Evolutionary conservation across 2,113 vertebrate species (phyloP), one percentile per base, ranked within the genome.

Genomic region (Leucopsar rothschildi): DNA sequence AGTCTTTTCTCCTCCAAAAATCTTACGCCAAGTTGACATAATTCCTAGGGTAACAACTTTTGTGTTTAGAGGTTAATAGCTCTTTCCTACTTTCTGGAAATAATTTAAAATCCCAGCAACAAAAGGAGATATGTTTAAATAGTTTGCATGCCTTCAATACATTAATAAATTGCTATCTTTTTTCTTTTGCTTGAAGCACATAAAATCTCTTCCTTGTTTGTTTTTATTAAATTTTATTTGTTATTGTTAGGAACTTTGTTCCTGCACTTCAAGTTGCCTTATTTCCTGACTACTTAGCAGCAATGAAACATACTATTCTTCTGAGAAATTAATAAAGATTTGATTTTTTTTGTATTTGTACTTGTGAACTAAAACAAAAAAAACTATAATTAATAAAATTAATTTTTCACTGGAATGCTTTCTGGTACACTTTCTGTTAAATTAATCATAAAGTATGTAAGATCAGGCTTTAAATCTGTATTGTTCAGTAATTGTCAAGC

Each of bases 41-140:
- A 92, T 78, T 88, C 83, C 66, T 86, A 47, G 3, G 2, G 12
- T 53, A 96, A 71, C 37, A 95, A 85, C 24, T 85, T 96, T 59
- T 95, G 59, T 73, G 33, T 64, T 84, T 95, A 94, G 96, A 97
- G 93, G 56, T 92, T 97, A 97, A 93, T 96, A 79, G 94, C 57
- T 55, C n/a, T 82, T 88, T 79, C 9, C n/a, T 83, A 84, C 71
- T 61, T 76, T 90, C 76, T 93, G 69, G 82, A 97, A 90, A 77
- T 77, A 47, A 75, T 80, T 96, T 96, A 89, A 76, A 90, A 90
- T 78, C 22, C 81, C 52, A 82, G 15, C 77, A 91, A 76, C 33
- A 94, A 92, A 96, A 95, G 28, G 29, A 93, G 75, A 55, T 49
- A 57, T 29, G 82, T 49, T 83, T 72, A 76, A 82, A 92, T 72